phyloP scores from a whole-genome alignment of 2,888 invertebrate species.

The Tetanocera ferruginea region DNA sequence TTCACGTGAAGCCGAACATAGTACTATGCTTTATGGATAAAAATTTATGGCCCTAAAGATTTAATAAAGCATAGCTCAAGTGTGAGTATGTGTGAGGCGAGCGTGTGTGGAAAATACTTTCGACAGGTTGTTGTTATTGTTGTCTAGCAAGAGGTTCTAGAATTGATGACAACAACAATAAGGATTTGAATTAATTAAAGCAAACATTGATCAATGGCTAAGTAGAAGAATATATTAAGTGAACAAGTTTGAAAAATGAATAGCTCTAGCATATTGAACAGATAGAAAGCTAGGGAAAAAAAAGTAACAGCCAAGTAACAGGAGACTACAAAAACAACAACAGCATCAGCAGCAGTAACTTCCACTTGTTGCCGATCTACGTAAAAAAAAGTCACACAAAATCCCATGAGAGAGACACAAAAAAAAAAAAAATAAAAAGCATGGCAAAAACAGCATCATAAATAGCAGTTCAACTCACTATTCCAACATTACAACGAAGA shows the following conservation, averaged over 20 bases:
- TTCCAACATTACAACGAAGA: background rate
- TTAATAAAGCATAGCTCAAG: conserved; percentile 10
- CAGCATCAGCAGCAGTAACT: background rate
- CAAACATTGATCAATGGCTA: conserved; percentile 34
- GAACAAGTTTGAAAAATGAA: no score
- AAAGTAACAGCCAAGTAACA: conserved; percentile 5
- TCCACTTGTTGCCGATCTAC: conserved; percentile 13
- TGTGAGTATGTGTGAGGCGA: no score
- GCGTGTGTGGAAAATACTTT: no score
- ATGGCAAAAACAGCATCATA: conserved; percentile 18
- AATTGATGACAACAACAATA: conserved; percentile 19
- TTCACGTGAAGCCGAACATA: no score
- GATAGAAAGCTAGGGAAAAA: background rate
- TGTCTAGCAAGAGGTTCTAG: background rate
- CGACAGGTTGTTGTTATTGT: conserved; percentile 3
- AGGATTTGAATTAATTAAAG: conserved; percentile 29
- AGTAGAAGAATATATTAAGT: background rate
- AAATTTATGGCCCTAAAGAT: conserved; percentile 30
- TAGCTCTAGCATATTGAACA: background rate
- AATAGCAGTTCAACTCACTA: conserved; percentile 7
- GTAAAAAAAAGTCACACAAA: background rate
- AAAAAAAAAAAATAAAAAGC: background rate
- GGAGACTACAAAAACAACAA: background rate
- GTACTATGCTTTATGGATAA: no score
- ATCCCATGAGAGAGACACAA: background rate